Conservation (phyloP, 2,113 vertebrate genomes). For the Pachyramphus minor region DNA sequence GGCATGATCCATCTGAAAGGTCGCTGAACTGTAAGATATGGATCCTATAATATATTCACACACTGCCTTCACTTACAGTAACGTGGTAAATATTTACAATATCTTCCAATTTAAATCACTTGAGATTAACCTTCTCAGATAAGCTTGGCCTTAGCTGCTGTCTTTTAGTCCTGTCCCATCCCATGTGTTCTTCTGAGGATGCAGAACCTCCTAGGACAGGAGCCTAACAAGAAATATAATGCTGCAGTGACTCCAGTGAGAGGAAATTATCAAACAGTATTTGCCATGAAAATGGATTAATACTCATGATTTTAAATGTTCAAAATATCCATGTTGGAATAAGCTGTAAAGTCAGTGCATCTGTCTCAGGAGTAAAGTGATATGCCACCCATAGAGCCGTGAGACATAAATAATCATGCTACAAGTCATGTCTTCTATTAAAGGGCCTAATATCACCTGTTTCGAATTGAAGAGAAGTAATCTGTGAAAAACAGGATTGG, state of each 20-base stretch:
- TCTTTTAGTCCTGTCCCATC: not conserved
- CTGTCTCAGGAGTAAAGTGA: not conserved
- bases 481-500: not conserved
- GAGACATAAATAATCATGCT: not conserved
- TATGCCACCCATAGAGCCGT: not conserved
- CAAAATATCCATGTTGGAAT: not conserved
- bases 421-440: not conserved
- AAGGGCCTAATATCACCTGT: not conserved
- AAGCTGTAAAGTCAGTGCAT: not conserved
- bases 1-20: not conserved
- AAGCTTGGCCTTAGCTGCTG: not conserved
- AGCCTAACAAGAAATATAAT: not conserved
- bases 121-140: not conserved
- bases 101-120: not conserved
- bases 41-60: not conserved
- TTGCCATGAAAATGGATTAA: not conserved
- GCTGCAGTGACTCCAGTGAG: not conserved
- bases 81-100: not conserved
- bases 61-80: not conserved
- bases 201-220: not conserved
- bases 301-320: not conserved
- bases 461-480: not conserved
- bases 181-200: not conserved
- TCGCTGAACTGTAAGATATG: not conserved
- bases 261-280: not conserved